Evolutionary conservation across 2,113 vertebrate genomes (phyloP).

Genomic region (Emydura subglobosa): DNA sequence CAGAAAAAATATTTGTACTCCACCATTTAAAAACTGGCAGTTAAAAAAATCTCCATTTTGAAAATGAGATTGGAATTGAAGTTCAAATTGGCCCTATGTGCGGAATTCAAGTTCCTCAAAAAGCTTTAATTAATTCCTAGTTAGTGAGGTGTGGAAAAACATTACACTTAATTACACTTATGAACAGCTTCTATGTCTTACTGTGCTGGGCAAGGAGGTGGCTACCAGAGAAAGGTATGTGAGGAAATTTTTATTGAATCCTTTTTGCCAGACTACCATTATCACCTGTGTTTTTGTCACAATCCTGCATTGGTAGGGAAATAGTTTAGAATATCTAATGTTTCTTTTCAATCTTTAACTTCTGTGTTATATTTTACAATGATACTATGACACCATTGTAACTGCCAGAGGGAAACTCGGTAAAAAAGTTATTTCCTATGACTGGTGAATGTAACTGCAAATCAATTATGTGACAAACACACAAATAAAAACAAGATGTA

Average conservation of each 20-base stretch:
- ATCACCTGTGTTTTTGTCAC: not conserved
- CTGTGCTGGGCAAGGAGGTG: not conserved
- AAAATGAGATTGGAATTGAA: slow-evolving; percentile 22
- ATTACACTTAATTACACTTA: not conserved
- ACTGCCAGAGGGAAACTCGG: slow-evolving; percentile 10
- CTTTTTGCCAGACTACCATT: not conserved
- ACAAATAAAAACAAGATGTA: not conserved
- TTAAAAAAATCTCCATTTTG: not conserved
- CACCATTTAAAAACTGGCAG: not conserved
- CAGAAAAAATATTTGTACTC: not conserved
- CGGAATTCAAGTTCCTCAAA: not conserved
- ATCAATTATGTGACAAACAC: not conserved
- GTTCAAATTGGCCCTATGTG: not conserved
- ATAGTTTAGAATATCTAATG: not conserved
- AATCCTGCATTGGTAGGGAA: not conserved
- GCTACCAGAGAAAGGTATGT: not conserved
- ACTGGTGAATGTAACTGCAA: not conserved
- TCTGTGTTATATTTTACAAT: not conserved
- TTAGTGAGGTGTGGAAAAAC: not conserved
- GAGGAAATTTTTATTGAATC: not conserved
- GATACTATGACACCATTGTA: not conserved
- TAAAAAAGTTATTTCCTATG: not conserved
- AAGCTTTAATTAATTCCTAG: not conserved
- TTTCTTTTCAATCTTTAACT: not conserved
- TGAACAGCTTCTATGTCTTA: not conserved